These are phyloP conservation scores for Drosophila histrio DNA, from an alignment of 2,888 invertebrate genomes.

Conservation along the genomic window DNA sequence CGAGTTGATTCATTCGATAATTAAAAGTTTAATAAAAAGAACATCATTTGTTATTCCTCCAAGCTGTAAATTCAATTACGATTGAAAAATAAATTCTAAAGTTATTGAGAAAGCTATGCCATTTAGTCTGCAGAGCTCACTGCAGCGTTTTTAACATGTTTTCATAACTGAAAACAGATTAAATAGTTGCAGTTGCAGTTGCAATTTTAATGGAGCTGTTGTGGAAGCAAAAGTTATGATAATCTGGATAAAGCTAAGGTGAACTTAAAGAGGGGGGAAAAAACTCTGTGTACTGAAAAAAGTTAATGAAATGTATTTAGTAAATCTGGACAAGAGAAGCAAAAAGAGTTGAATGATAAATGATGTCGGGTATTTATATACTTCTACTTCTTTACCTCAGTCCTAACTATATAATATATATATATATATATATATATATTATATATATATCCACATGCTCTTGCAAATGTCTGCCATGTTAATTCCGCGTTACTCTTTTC, in stretches of 20 bases:
- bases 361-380: slow-evolving; percentile 2
- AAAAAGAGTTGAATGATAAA: slow-evolving; percentile 16
- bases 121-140: background rate
- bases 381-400: background rate
- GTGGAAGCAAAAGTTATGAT: slow-evolving; percentile 19
- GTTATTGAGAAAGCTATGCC: no score
- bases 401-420: background rate
- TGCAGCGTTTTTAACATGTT: background rate
- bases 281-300: background rate
- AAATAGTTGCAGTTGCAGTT: slow-evolving; percentile 9
- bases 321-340: background rate
- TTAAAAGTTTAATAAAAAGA: no score
- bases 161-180: background rate
- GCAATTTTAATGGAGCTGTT: slow-evolving; percentile 10
- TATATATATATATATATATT: background rate
- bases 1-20: no score
- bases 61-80: no score
- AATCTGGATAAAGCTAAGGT: slow-evolving; percentile 8
- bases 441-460: background rate
- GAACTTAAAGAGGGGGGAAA: background rate
- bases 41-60: no score
- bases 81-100: no score
- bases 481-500: slow-evolving; percentile 49
- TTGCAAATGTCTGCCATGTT: slow-evolving; percentile 34
- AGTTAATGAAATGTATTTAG: slow-evolving; percentile 13